These are phyloP conservation scores for Nomada fabriciana DNA, from an alignment of 2,888 invertebrate genomes.

Conservation along the genomic window DNA sequence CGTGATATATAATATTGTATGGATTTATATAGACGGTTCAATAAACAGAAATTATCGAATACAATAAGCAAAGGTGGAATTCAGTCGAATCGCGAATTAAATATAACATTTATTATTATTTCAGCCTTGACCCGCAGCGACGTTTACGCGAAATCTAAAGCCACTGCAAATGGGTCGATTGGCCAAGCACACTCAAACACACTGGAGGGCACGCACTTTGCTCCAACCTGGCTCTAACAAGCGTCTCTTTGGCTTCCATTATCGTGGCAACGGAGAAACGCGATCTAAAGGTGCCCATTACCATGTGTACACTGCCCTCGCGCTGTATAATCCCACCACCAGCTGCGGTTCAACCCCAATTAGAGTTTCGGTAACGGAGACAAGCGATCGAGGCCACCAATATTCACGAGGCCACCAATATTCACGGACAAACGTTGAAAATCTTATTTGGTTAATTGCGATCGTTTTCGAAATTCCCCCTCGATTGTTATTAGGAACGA, in stretches of 20 bases:
- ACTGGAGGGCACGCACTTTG: conserved; percentile 44
- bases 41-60: too few species aligned
- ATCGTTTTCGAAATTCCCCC: too few species aligned
- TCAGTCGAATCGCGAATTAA: too few species aligned
- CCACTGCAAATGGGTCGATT: conserved; percentile 46
- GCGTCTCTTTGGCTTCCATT: conserved; percentile 64
- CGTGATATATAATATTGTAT: too few species aligned
- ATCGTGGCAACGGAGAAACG: conserved; percentile 54
- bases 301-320: conserved; percentile 46
- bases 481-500: too few species aligned
- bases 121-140: conserved; percentile 25
- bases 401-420: conserved; percentile 23
- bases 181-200: conserved; percentile 42
- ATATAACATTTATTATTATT: too few species aligned
- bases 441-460: too few species aligned
- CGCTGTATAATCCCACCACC: conserved; percentile 47
- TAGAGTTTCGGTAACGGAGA: conserved; percentile 55
- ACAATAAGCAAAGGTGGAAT: too few species aligned
- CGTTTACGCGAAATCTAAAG: conserved; percentile 22
- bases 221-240: conserved; percentile 44
- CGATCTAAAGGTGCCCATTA: conserved; percentile 51
- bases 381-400: conserved; percentile 11
- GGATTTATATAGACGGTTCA: too few species aligned
- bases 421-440: conserved; percentile 3
- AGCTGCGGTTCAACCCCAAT: conserved; percentile 56